These are phyloP conservation scores for Myopa testacea DNA, from an alignment of 2,888 invertebrate genomes.

Conservation along the genomic window DNA sequence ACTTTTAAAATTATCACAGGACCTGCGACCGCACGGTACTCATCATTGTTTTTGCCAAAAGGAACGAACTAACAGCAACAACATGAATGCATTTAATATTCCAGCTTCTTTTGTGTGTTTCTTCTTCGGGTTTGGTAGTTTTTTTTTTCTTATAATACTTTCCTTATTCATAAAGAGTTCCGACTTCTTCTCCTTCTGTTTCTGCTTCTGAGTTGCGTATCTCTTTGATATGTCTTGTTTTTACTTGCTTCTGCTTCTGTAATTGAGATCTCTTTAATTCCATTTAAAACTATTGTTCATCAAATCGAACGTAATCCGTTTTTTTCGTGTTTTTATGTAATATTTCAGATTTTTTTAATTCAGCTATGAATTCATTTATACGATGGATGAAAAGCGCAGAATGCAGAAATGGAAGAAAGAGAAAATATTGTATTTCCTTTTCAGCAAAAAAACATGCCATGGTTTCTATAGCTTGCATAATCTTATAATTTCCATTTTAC, in stretches of 20 bases:
- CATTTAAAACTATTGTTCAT: neutral
- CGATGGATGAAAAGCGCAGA: too few relatives aligned
- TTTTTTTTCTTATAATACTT: neutral
- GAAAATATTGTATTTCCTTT: neutral
- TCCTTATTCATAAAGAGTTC: neutral
- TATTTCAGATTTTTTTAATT: neutral
- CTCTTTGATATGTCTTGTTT: too few relatives aligned
- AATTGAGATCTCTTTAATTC: neutral
- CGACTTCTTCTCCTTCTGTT: too few relatives aligned
- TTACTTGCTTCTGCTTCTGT: neutral
- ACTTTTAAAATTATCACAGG: constrained; percentile 26
- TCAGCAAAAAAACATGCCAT: neutral
- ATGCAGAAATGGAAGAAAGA: neutral
- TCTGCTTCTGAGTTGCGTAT: too few relatives aligned
- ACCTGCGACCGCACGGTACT: constrained; percentile 20
- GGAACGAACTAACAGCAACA: neutral
- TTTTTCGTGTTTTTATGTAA: neutral
- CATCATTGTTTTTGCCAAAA: constrained; percentile 14
- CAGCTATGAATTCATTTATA: too few relatives aligned
- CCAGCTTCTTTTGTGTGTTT: neutral
- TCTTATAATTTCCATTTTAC: neutral
- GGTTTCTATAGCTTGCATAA: neutral
- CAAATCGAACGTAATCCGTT: neutral
- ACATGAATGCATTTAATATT: constrained; percentile 19
- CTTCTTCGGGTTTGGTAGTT: neutral